A percentile compares a stretch with the other conserved stretches of the same genome.
Conservation (phyloP, 2,113 vertebrate genomes). For the Neolamprologus ventralis region DNA sequence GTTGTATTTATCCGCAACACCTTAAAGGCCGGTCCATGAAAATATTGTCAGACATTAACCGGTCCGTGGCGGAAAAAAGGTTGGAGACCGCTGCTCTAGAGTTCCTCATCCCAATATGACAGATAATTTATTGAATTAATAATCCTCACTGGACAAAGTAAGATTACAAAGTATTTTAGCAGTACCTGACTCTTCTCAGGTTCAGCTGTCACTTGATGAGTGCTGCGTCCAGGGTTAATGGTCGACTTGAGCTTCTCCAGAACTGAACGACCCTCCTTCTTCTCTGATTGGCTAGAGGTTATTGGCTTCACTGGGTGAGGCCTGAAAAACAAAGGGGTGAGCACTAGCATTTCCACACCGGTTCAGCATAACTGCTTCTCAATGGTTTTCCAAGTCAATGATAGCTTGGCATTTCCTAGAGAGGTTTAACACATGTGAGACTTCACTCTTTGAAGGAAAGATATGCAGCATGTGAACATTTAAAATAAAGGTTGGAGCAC, state of each 20-base stretch:
- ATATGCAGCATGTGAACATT: neutral
- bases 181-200: conserved; percentile 60
- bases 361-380: neutral
- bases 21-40: accelerated
- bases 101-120: neutral
- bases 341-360: conserved; percentile 2
- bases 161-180: neutral
- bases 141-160: neutral
- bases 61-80: neutral
- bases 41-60: neutral
- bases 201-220: conserved; percentile 59
- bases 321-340: conserved; percentile 62
- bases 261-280: conserved; percentile 74
- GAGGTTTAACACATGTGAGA: neutral
- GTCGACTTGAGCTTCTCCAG: conserved; percentile 83
- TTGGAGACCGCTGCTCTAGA: neutral
- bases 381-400: neutral
- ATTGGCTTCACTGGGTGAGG: conserved; percentile 93
- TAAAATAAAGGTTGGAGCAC: neutral
- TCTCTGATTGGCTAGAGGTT: conserved; percentile 69
- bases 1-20: neutral
- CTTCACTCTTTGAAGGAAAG: neutral
- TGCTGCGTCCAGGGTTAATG: conserved; percentile 68
- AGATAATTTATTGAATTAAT: neutral
- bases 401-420: neutral